Percentiles rank a stretch among this genome's conserved stretches.
phyloP scores from a whole-genome alignment of 1,140 invertebrate genomes.

The Drosophila repletoides region DNA sequence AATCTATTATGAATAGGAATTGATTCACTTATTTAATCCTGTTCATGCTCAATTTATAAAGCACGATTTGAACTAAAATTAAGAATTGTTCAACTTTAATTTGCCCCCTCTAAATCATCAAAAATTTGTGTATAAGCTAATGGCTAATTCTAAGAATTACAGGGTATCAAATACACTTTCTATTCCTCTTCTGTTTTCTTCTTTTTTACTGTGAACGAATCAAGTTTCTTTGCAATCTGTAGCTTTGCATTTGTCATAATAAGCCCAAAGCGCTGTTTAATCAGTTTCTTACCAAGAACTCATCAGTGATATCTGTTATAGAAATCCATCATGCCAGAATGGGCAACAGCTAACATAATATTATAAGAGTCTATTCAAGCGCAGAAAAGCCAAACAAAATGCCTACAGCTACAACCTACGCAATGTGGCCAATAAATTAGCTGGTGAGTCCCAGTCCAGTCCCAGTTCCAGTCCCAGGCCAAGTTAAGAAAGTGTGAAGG shows the following conservation, averaged over 20 bases:
- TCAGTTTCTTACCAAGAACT: conserved; percentile 9
- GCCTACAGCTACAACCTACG: conserved; percentile 72
- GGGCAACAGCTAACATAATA: conserved; percentile 48
- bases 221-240: neutral
- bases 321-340: conserved; percentile 48
- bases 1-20: no score
- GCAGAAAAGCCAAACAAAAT: conserved; percentile 66
- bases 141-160: no score
- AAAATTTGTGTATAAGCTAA: no score
- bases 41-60: no score
- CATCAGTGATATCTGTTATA: conserved; percentile 33
- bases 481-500: conserved; percentile 70
- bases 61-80: no score
- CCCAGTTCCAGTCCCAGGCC: no score
- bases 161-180: no score
- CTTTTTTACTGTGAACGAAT: no score
- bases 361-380: conserved; percentile 11
- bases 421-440: conserved; percentile 70
- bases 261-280: neutral
- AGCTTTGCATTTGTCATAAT: conserved; percentile 31
- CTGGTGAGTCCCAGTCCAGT: conserved; percentile 1
- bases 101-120: no score
- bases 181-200: no score
- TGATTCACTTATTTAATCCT: no score
- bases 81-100: no score